Conservation (phyloP, 2,797 vertebrate species). For the Hoplostethus mediterraneus region DNA sequence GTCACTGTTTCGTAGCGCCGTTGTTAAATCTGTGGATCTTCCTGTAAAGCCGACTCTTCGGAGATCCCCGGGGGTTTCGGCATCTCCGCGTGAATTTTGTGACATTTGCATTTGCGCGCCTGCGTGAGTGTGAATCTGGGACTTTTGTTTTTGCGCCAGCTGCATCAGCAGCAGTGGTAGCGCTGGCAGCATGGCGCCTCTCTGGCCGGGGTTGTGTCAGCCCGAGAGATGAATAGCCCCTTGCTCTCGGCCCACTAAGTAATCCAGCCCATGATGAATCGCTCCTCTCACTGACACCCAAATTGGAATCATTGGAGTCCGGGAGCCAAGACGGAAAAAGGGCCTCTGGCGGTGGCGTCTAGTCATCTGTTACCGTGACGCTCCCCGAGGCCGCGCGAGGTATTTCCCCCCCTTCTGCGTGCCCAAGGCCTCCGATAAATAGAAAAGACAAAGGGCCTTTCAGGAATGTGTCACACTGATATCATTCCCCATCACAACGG, state of each 20-base stretch:
- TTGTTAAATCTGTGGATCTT: too few species aligned
- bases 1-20: too few species aligned
- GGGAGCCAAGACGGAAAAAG: slow-evolving; percentile 69
- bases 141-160: slow-evolving; percentile 27
- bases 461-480: slow-evolving; percentile 67
- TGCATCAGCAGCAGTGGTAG: slow-evolving; percentile 33
- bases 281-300: slow-evolving; percentile 80
- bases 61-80: too few species aligned
- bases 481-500: slow-evolving; percentile 55
- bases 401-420: slow-evolving; percentile 62
- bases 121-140: slow-evolving; percentile 25
- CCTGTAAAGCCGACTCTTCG: too few species aligned
- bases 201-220: slow-evolving; percentile 79
- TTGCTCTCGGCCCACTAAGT: slow-evolving; percentile 83
- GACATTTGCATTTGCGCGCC: slow-evolving; percentile 11
- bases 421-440: slow-evolving; percentile 75
- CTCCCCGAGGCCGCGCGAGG: slow-evolving; percentile 69
- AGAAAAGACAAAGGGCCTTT: slow-evolving; percentile 74
- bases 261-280: slow-evolving; percentile 81
- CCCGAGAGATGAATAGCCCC: slow-evolving; percentile 82
- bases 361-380: slow-evolving; percentile 81
- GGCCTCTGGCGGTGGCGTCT: slow-evolving; percentile 57
- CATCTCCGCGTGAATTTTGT: background rate
- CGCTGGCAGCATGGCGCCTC: slow-evolving; percentile 60
- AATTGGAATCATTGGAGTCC: slow-evolving; percentile 82